Percentiles rank a stretch among this genome's conserved stretches.
Conservation (phyloP, 2,113 vertebrate genomes). For the Pygoscelis antarcticus region DNA sequence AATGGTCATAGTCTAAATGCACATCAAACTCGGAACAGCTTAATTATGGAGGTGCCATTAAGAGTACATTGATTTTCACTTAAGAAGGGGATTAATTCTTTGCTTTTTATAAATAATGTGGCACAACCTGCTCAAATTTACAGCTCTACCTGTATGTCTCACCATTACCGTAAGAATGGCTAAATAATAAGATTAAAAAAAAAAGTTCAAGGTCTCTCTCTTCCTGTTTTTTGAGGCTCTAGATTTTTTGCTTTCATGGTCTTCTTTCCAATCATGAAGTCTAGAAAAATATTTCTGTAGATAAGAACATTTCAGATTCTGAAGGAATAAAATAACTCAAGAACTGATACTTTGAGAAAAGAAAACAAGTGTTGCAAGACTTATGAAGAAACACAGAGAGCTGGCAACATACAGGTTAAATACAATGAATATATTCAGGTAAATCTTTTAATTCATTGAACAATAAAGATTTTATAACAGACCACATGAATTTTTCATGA, state of each 20-base stretch:
- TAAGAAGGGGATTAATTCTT: not conserved
- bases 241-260: not conserved
- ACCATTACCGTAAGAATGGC: not conserved
- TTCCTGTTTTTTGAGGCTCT: not conserved
- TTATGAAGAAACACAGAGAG: not conserved
- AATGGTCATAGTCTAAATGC: not conserved
- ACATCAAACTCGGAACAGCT: not conserved
- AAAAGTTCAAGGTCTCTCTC: not conserved
- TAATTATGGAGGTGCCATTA: slow-evolving; percentile 14
- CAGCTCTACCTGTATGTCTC: not conserved
- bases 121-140: not conserved
- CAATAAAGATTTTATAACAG: not conserved
- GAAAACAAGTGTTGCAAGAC: not conserved
- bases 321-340: not conserved
- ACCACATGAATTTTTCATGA: not conserved
- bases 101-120: not conserved
- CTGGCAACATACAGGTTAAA: not conserved
- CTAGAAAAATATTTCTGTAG: not conserved
- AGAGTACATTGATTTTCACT: slow-evolving; percentile 18
- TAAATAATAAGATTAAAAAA: not conserved
- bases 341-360: not conserved
- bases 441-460: not conserved
- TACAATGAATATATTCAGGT: not conserved
- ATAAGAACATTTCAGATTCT: not conserved
- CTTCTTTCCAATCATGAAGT: not conserved